Base-by-base conservation (phyloP, 1,140 invertebrate genomes). In the Drosophila bipectinata region DNA sequence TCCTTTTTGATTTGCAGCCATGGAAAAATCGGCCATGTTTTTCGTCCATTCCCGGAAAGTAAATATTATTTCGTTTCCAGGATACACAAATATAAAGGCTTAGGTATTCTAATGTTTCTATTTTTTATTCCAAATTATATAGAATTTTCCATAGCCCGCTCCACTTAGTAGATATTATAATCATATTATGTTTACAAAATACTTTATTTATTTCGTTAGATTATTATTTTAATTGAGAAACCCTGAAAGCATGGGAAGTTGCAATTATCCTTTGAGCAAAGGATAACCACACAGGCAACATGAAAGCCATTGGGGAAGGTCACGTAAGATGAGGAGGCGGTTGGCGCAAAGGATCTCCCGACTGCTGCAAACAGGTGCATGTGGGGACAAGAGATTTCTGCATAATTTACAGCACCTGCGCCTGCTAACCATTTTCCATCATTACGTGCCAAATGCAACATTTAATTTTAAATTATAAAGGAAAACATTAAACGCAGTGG, bases 401-500 rank as follows among this genome's bases (percentile, higher is more conserved):
- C 66, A 85, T 85, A 85, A 87, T 87, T 85, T 72, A 81, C 72
- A 68, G 55, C 37, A 15, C 30, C 44, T 26, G 4, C 21, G 18
- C 37, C 49, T 41, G 74, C 66, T 51, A 79, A 76, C 83, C 71
- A 83, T 88, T 88, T 79, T 71, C 79, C 72, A 83, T 87, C 83
- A 88, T 87, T 88, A 87, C 77, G 79, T 77, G 79, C 72, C 79
- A 79, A 88, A 88, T 88, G 84, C 83, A 88, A 88, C 79, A 88
- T 88, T 88, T 88, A 88, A 88, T 88, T 79, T 79, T 66, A 87
- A 83, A 79, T 87, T 88, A 88, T 77, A 82, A 87, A 88, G 64
- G 55, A 83, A 88, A 82, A 77, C 61, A 77, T 63, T 60, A 44
- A 80, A 56, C 62, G 54, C 59, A 37, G 34, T 18, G 18, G 41